Conservation (phyloP, 2,797 vertebrate species). For the Betta splendens region DNA sequence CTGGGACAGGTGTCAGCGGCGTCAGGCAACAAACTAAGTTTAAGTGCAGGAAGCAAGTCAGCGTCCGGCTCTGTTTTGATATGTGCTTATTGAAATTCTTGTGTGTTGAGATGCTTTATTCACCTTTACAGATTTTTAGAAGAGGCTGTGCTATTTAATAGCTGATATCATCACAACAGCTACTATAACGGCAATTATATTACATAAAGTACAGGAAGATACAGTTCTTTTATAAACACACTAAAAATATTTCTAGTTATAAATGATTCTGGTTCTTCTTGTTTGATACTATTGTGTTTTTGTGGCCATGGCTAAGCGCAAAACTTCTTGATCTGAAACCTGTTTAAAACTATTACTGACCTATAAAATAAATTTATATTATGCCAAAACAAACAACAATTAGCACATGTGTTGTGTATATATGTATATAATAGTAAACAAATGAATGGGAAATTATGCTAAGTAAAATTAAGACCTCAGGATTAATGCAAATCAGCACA, state of each 20-base stretch:
- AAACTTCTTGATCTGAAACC: constrained; percentile 20
- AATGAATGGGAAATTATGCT: constrained; percentile 2
- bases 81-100: constrained; percentile 1
- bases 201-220: not conserved
- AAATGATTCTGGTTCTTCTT: not conserved
- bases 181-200: not conserved
- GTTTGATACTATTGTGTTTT: constrained; percentile 4
- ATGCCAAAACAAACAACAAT: not conserved
- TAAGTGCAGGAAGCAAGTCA: constrained; percentile 29
- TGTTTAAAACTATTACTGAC: too few species aligned
- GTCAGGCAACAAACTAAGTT: constrained; percentile 63
- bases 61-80: constrained; percentile 17
- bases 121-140: not conserved
- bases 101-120: constrained; percentile 2
- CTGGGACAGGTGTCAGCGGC: constrained; percentile 71
- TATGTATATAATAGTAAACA: constrained; percentile 8
- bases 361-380: constrained; percentile 17
- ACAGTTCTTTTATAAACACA: not conserved
- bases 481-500: constrained; percentile 1
- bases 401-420: not conserved
- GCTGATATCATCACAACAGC: not conserved
- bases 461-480: constrained; percentile 5
- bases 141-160: constrained; percentile 1
- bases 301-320: constrained; percentile 1
- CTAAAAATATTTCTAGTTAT: not conserved